Percentiles rank a stretch among this genome's conserved stretches.
These are phyloP conservation scores for Aquatica leii DNA, from an alignment of 2,888 invertebrate species.

Conservation along the genomic window DNA sequence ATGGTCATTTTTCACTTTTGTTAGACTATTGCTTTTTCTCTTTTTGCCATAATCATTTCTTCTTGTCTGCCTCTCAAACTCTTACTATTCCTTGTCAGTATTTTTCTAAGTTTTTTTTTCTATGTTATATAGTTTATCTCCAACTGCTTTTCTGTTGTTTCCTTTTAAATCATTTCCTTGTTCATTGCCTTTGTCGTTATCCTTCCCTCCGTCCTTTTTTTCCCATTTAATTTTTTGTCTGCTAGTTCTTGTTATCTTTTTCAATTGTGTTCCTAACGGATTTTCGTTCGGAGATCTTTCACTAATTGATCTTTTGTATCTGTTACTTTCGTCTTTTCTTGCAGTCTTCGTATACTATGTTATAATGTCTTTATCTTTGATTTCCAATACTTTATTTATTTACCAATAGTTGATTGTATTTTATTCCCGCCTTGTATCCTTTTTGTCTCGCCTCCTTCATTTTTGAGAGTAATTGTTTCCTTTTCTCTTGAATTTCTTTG, in stretches of 20 bases:
- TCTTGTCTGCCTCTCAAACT: slow-evolving; percentile 28
- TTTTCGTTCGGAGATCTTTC: slow-evolving; percentile 5
- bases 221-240: neutral
- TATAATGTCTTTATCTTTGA: no score
- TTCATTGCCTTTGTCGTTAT: neutral
- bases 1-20: slow-evolving; percentile 28
- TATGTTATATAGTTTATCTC: slow-evolving; percentile 2
- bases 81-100: slow-evolving; percentile 21
- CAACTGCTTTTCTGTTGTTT: neutral
- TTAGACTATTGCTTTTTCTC: slow-evolving; percentile 24
- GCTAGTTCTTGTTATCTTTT: slow-evolving; percentile 2
- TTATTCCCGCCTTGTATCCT: slow-evolving; percentile 19
- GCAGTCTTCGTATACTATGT: no score
- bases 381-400: no score
- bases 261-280: neutral
- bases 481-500: slow-evolving; percentile 19
- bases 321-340: no score
- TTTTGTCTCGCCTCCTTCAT: slow-evolving; percentile 22
- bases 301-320: neutral
- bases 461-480: slow-evolving; percentile 17
- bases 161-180: neutral
- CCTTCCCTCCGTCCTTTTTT: neutral
- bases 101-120: slow-evolving; percentile 22
- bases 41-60: slow-evolving; percentile 37
- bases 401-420: slow-evolving; percentile 13